Evolutionary conservation across 2,113 vertebrate species (phyloP), one percentile per base, ranked within the genome.

Genomic region (Clarias macrocephalus): DNA sequence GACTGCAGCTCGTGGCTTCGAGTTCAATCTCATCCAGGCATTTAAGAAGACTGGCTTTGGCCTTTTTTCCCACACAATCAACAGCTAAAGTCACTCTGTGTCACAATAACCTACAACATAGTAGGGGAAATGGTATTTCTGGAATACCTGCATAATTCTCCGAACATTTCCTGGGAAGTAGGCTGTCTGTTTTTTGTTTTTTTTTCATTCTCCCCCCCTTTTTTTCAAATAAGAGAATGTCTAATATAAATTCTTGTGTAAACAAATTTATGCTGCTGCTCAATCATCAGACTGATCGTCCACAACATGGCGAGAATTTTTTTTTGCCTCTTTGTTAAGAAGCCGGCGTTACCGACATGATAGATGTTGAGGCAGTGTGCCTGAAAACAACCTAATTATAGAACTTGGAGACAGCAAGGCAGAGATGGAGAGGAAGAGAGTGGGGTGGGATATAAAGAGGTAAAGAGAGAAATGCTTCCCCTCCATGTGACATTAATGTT

Each of bases 311-410:
- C 68, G n/a, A 19, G 52, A 9, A 77, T 52, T 8, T 86, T 8
- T 86, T 81, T 65, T 82, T 52, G 57, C 66, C 77, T 62, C 75
- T 68, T 84, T 83, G 85, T 77, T 86, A 75, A 88, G 88, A 84
- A 62, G 57, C 63, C 28, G 57, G 63, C 52, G 23, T 86, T 89
- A 57, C 63, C 25, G 63, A 81, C 63, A 75, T 85, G 84, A 91
- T 89, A 42, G 84, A 88, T 85, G 84, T 82, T 80, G 60, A 57
- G 76, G 63, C 83, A 52, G 66, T 60, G 85, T 63, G 88, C 65
- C 87, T 80, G 66, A 76, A 80, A 84, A 82, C 90, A 60, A 87
- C 88, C 89, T 92, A 90, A 90, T 93, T 89, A 91, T 91, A 85
- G 92, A 86, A 80, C 33, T 28, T 75, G 82, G 42, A 80, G 80